Conservation (phyloP, 2,113 vertebrate species). For the Siphamia tubifer region DNA sequence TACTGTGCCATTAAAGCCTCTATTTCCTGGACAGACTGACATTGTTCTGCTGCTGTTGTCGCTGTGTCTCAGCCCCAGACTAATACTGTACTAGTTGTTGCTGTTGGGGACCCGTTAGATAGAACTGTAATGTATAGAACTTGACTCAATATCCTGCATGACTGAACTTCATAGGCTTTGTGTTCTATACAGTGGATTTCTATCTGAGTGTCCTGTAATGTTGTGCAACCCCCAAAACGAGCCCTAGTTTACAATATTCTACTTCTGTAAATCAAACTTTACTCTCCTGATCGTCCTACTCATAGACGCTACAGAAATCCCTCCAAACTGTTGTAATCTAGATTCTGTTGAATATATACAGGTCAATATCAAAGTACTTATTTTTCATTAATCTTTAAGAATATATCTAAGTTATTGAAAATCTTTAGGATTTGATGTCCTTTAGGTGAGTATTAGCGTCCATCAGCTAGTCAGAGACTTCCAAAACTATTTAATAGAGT, state of each 20-base stretch:
- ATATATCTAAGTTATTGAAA: constrained; percentile 19
- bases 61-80: constrained; percentile 34
- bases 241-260: constrained; percentile 45
- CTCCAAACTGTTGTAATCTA: constrained; percentile 1
- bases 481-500: constrained; percentile 41
- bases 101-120: constrained; percentile 64
- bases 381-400: constrained; percentile 36
- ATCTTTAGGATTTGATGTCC: constrained; percentile 44
- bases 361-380: constrained; percentile 45
- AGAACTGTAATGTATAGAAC: constrained; percentile 75
- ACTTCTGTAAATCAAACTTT: constrained; percentile 40
- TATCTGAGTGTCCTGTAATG: constrained; percentile 62
- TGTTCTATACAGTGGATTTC: constrained; percentile 76
- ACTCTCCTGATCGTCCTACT: constrained; percentile 13
- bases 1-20: constrained; percentile 67
- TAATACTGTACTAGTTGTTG: constrained; percentile 36
- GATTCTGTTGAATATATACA: constrained; percentile 27
- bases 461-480: constrained; percentile 33
- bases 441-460: constrained; percentile 43
- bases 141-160: constrained; percentile 68
- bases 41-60: constrained; percentile 40
- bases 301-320: constrained; percentile 1
- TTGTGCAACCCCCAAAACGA: constrained; percentile 41
- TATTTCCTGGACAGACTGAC: constrained; percentile 42
- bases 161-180: constrained; percentile 56